phyloP scores from a whole-genome alignment of 1,140 invertebrate genomes.

The Schlechtendalia chinensis region DNA sequence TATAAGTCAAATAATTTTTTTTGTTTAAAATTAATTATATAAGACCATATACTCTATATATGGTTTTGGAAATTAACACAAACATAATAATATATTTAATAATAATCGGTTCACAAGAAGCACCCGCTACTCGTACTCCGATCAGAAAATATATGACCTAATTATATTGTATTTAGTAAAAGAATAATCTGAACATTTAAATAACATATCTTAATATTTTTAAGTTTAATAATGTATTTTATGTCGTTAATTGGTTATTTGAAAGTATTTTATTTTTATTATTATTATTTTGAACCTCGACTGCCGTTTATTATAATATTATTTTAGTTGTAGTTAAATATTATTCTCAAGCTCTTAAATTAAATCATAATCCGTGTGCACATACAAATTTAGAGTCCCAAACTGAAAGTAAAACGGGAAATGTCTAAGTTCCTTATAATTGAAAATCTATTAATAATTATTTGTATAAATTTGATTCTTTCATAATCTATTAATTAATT shows the following conservation, averaged over 20 bases:
- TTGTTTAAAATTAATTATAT: too few relatives aligned
- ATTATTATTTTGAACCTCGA: not conserved
- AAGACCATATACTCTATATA: too few relatives aligned
- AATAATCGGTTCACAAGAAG: not conserved
- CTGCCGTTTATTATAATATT: slow-evolving; percentile 10
- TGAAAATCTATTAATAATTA: slow-evolving; percentile 1
- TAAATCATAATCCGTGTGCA: not conserved
- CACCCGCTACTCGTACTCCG: not conserved
- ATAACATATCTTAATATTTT: not conserved
- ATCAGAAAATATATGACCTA: not conserved
- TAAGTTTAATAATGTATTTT: not conserved
- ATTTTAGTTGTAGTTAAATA: not conserved
- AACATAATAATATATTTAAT: too few relatives aligned
- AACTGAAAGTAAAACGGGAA: slow-evolving; percentile 1
- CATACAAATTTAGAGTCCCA: not conserved
- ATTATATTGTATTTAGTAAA: not conserved
- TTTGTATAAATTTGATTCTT: not conserved
- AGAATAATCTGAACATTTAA: slow-evolving; percentile 2
- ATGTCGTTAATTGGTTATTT: not conserved
- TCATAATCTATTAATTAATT: too few relatives aligned
- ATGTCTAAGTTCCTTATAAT: slow-evolving; percentile 18
- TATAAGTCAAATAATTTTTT: not conserved
- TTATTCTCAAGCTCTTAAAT: not conserved
- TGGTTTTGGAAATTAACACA: too few relatives aligned
- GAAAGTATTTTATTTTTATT: not conserved